Conservation (phyloP, 2,797 vertebrate species). For the Scleropages formosus region DNA sequence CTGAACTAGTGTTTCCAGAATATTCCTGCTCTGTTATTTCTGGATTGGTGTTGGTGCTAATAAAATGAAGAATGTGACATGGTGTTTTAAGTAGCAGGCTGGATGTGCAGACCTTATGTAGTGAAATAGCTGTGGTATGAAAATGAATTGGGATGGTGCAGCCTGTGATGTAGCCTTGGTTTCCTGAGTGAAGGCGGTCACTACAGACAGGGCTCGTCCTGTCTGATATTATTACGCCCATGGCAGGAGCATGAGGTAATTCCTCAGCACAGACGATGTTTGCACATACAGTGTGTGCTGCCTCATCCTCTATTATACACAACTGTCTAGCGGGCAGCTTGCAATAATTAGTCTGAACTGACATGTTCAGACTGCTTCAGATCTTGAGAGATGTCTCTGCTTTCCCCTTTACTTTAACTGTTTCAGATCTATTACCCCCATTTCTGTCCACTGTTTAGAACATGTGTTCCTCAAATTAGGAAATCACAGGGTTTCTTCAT, state of each 20-base stretch:
- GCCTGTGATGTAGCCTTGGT: background rate
- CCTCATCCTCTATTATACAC: background rate
- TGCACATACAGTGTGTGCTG: background rate
- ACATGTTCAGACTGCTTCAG: background rate
- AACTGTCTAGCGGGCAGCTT: too few relatives aligned
- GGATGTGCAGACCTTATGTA: constrained; percentile 15
- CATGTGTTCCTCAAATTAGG: too few relatives aligned
- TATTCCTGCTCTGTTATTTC: constrained; percentile 21
- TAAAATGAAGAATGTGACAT: constrained; percentile 28
- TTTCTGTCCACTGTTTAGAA: too few relatives aligned
- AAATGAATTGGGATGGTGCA: background rate
- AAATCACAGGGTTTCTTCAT: too few relatives aligned
- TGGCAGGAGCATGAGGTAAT: background rate
- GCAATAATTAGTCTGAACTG: background rate
- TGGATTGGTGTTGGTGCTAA: constrained; percentile 16
- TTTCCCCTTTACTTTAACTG: too few relatives aligned
- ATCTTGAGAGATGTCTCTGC: too few relatives aligned
- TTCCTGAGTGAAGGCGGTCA: background rate
- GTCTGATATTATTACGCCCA: background rate
- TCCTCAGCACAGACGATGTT: background rate
- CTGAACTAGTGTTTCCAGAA: constrained; percentile 22
- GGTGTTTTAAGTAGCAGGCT: constrained; percentile 28
- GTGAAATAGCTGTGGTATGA: constrained; percentile 25
- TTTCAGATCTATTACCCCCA: too few relatives aligned
- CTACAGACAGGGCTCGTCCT: background rate